phyloP scores from a whole-genome alignment of 2,888 invertebrate genomes.

The Congeria kusceri region DNA sequence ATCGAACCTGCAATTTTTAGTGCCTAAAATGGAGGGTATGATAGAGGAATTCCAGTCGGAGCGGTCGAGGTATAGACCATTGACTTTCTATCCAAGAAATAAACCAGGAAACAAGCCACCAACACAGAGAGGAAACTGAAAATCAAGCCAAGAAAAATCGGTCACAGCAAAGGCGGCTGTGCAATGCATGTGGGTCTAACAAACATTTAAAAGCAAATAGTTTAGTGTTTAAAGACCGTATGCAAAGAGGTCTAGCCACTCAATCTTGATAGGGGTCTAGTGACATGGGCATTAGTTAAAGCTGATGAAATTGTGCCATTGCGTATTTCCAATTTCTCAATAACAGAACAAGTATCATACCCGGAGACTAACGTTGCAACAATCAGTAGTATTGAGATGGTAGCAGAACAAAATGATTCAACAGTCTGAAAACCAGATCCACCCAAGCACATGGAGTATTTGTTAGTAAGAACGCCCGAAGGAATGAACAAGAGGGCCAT shows the following conservation, averaged over 20 bases:
- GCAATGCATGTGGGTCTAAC: neutral
- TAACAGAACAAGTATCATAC: neutral
- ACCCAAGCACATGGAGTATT: neutral
- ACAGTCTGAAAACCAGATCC: neutral
- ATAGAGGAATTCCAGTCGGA: no score
- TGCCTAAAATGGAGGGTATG: no score
- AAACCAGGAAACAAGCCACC: no score
- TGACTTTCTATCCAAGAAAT: no score
- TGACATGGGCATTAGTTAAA: neutral
- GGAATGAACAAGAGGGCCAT: neutral
- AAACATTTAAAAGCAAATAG: neutral
- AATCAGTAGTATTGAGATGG: neutral
- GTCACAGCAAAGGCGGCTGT: neutral
- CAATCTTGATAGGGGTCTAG: neutral
- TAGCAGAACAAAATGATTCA: neutral
- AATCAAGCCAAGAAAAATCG: no score
- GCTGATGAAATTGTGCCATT: neutral
- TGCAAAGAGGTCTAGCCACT: neutral
- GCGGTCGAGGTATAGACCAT: no score
- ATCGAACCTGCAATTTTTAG: no score
- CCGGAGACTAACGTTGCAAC: neutral
- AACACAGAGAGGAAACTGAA: no score
- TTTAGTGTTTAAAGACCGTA: neutral
- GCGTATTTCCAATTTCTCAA: neutral
- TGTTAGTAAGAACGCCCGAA: neutral